Base-by-base conservation (phyloP, 2,113 vertebrate genomes). In the Grammomys surdaster region DNA sequence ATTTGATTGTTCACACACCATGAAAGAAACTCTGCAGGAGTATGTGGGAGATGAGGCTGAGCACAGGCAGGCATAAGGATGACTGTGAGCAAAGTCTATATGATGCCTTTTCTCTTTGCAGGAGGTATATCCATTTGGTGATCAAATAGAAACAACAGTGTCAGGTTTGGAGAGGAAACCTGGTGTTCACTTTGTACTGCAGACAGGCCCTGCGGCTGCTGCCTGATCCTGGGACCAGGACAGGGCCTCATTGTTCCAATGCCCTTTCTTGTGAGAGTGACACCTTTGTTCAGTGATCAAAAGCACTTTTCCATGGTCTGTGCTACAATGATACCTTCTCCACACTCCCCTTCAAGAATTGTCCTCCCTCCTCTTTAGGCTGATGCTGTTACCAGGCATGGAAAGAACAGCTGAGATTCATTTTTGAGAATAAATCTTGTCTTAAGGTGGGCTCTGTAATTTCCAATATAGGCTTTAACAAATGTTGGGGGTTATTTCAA, bases 281-380 rank as follows among this genome's bases (percentile, higher is more conserved):
- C 89, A 89, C 36, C 94, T 97, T 97, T 97, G 91, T 96, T 95
- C 72, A 36, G 3, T 75, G 96, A 97, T 97, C 96, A 98, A 97
- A 97, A 73, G 9, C 86, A 88, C 58, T 31, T 67, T 76, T 48
- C 54, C 54, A 33, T 80, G 46, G 76, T 17, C 72, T 58, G 70
- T 19, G 24, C 67, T 78, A 81, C 22, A 16, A 26, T 82, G 58
- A 60, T 78, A 75, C 22, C 77, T 96, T 56, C 46, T 77, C 58
- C 31, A 76, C 17, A 24, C 1, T 8, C 5, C 46, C 65, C 78
- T 76, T 26, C 63, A 76, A 82, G 93, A 19, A 72, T 24, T 1
- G 1, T 36, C 40, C 31, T 76, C 75, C 51, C 28, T 20, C 24
- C 48, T 43, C 17, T 80, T 87, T 48, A 89, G 78, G 13, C 51